These are phyloP conservation scores for Psephotus haematonotus DNA, from an alignment of 2,113 vertebrate genomes.

Conservation along the genomic window DNA sequence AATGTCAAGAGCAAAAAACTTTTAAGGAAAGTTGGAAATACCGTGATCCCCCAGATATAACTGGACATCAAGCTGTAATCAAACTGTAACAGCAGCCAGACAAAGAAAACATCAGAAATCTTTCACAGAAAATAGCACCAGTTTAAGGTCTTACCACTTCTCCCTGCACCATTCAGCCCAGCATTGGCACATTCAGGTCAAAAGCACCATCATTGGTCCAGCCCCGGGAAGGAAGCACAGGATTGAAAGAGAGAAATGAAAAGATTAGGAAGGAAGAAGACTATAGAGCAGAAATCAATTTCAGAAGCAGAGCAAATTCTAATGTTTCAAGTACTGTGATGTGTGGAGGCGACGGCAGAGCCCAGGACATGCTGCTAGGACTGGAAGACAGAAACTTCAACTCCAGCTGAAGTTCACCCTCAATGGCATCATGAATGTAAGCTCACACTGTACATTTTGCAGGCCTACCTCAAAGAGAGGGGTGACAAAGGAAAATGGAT, in stretches of 20 bases:
- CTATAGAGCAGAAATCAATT: slow-evolving; percentile 29
- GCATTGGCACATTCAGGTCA: slow-evolving; percentile 12
- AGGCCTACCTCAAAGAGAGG: background rate
- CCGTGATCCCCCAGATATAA: background rate
- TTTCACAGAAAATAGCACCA: background rate
- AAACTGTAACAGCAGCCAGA: background rate
- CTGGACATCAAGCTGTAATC: background rate
- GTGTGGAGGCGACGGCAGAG: background rate
- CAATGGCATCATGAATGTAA: background rate
- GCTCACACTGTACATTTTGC: background rate
- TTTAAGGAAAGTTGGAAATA: background rate
- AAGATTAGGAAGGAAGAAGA: slow-evolving; percentile 13
- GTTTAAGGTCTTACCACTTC: slow-evolving; percentile 79
- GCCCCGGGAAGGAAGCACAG: slow-evolving; percentile 16
- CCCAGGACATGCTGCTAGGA: background rate
- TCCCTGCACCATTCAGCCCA: slow-evolving; percentile 67
- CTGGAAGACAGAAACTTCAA: background rate
- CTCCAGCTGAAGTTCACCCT: background rate
- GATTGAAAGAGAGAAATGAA: slow-evolving; percentile 31
- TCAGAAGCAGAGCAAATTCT: slow-evolving; percentile 19
- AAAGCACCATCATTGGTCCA: slow-evolving; percentile 26
- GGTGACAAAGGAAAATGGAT: background rate
- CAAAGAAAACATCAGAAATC: background rate
- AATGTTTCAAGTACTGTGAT: background rate
- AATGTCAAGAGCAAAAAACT: background rate